Conservation (phyloP, 1,140 invertebrate species). For the Bemisia tabaci region DNA sequence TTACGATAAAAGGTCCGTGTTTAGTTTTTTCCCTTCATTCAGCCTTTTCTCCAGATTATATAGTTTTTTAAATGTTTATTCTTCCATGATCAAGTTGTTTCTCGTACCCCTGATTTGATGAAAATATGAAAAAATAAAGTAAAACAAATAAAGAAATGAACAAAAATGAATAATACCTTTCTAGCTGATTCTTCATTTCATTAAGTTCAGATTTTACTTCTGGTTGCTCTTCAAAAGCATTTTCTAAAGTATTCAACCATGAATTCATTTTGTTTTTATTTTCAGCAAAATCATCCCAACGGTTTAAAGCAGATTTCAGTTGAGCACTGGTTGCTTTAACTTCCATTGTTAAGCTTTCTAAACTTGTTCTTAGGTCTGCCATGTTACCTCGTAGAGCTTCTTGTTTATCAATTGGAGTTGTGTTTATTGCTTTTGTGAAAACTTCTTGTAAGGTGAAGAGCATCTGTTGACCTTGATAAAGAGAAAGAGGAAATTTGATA, state of each 20-base stretch:
- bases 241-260: conserved; percentile 46
- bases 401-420: conserved; percentile 63
- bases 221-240: conserved; percentile 43
- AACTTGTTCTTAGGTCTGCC: conserved; percentile 55
- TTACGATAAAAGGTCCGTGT: too few relatives aligned
- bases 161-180: conserved; percentile 40
- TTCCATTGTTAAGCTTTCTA: conserved; percentile 70
- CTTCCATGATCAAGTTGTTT: too few relatives aligned
- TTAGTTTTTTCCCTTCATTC: too few relatives aligned
- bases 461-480: conserved; percentile 61
- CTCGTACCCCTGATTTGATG: too few relatives aligned
- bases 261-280: conserved; percentile 48
- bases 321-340: conserved; percentile 61
- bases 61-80: too few relatives aligned
- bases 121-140: too few relatives aligned
- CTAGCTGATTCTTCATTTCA: conserved; percentile 79
- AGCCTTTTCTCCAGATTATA: too few relatives aligned
- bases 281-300: conserved; percentile 71
- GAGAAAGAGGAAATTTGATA: too few relatives aligned
- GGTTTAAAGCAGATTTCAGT: conserved; percentile 54
- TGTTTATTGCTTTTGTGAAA: conserved; percentile 70
- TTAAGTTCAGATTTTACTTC: conserved; percentile 67
- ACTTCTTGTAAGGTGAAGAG: conserved; percentile 62
- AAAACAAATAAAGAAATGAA: too few relatives aligned
- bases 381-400: conserved; percentile 58